Percentiles rank a stretch among this genome's conserved stretches.
These are phyloP conservation scores for Paramacrobiotus metropolitanus DNA, from an alignment of 1,140 invertebrate species.

Conservation along the genomic window DNA sequence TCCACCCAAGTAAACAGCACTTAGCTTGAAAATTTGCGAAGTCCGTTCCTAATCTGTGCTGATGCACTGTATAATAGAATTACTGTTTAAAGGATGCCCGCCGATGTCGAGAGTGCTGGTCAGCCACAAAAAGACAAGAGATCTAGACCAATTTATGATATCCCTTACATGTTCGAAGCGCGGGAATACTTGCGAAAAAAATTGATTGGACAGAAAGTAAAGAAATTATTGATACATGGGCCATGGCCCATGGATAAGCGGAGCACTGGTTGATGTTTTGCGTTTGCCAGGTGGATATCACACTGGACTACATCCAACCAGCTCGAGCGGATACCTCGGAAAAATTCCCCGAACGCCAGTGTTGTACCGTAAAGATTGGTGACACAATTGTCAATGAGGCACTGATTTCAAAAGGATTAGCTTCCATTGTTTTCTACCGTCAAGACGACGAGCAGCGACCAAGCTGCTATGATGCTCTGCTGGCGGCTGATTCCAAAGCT, in stretches of 20 bases:
- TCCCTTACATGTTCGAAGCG: slow-evolving; percentile 93
- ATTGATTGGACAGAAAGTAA: slow-evolving; percentile 71
- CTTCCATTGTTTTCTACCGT: slow-evolving; percentile 68
- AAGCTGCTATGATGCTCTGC: slow-evolving; percentile 70
- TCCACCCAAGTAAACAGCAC: slow-evolving; percentile 47
- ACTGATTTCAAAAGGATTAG: slow-evolving; percentile 68
- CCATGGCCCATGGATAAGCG: background rate
- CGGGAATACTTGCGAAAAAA: slow-evolving; percentile 88
- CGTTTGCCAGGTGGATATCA: slow-evolving; percentile 39
- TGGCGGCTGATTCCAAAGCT: slow-evolving; percentile 76
- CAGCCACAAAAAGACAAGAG: slow-evolving; percentile 34
- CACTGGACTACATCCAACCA: slow-evolving; percentile 87
- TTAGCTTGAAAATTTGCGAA: background rate
- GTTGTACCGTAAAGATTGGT: slow-evolving; percentile 53
- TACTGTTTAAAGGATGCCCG: background rate
- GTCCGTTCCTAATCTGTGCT: background rate
- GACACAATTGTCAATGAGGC: slow-evolving; percentile 78
- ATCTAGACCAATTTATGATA: slow-evolving; percentile 73
- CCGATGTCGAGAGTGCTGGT: slow-evolving; percentile 12
- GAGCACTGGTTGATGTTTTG: slow-evolving; percentile 10
- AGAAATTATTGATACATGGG: slow-evolving; percentile 6
- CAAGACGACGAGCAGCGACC: slow-evolving; percentile 90
- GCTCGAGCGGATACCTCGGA: slow-evolving; percentile 35
- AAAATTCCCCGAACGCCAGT: slow-evolving; percentile 78
- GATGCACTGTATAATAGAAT: background rate